Percentiles rank a stretch among this genome's conserved stretches.
These are phyloP conservation scores for Bujurquina vittata DNA, from an alignment of 2,113 vertebrate species.

Conservation along the genomic window DNA sequence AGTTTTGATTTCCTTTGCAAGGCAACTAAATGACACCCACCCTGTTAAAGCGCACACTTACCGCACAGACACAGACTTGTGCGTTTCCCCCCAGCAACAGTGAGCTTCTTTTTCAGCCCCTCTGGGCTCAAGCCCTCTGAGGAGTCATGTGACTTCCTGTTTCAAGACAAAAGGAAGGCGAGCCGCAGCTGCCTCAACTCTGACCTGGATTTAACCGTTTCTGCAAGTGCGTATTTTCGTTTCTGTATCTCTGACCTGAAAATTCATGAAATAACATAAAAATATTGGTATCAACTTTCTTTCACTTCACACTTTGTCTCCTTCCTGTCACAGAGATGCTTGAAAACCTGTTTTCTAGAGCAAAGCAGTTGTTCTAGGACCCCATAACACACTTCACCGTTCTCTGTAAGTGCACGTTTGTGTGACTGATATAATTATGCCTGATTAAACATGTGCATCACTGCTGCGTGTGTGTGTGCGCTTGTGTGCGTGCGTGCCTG, in stretches of 20 bases:
- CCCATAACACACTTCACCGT: conserved; percentile 39
- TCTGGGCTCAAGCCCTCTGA: conserved; percentile 31
- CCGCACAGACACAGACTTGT: conserved; percentile 12
- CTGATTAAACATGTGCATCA: conserved; percentile 23
- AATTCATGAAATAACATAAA: background rate
- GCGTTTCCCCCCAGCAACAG: conserved; percentile 61
- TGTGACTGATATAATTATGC: conserved; percentile 36
- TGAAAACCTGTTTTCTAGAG: conserved; percentile 44
- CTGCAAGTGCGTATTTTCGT: background rate
- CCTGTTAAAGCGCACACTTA: background rate
- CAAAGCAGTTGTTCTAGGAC: conserved; percentile 36
- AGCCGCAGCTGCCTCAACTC: conserved; percentile 33
- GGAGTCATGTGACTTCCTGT: conserved; percentile 76
- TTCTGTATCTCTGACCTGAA: background rate
- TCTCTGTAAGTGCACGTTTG: background rate
- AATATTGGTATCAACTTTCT: background rate
- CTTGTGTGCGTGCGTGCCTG: background rate
- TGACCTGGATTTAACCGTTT: conserved; percentile 1
- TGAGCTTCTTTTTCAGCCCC: conserved; percentile 32
- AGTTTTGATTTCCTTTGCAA: conserved; percentile 24
- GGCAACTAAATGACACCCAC: conserved; percentile 22
- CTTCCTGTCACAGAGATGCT: conserved; percentile 30
- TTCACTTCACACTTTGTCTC: background rate
- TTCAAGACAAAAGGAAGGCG: conserved; percentile 62
- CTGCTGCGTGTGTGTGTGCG: background rate